Percentiles rank a stretch among this genome's conserved stretches.
Conservation (phyloP, 2,888 invertebrate species). For the Aleiodes testaceus region DNA sequence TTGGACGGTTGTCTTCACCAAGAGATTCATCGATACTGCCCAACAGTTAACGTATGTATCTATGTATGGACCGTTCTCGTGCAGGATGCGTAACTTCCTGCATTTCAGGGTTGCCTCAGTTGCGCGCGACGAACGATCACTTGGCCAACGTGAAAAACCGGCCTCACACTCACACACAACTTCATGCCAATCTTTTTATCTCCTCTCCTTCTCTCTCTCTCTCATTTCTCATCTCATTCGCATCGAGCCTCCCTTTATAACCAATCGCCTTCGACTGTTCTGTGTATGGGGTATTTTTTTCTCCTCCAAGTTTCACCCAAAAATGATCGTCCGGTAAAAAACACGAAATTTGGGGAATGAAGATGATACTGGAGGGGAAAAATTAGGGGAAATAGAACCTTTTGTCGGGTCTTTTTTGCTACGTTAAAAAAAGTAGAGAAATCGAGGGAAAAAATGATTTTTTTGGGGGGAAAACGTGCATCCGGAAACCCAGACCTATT, state of each 20-base stretch:
- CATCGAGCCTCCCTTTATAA: conserved; percentile 45
- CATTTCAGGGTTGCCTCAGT: conserved; percentile 51
- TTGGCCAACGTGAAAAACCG: conserved; percentile 41
- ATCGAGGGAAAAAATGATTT: neutral
- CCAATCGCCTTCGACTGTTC: conserved; percentile 57
- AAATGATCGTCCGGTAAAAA: conserved; percentile 48
- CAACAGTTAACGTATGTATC: conserved; percentile 44
- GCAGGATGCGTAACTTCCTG: conserved; percentile 63
- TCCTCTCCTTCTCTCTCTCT: conserved; percentile 16
- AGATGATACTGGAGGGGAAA: conserved; percentile 24
- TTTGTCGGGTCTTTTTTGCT: conserved; percentile 16
- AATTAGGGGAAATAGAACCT: conserved; percentile 30
- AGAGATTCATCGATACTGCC: conserved; percentile 47
- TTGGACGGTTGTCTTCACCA: conserved; percentile 38
- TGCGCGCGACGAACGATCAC: conserved; percentile 41
- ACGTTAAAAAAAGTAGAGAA: conserved; percentile 33
- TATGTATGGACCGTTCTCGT: conserved; percentile 48
- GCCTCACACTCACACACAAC: conserved; percentile 30
- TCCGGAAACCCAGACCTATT: conserved; percentile 40
- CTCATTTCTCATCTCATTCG: conserved; percentile 44
- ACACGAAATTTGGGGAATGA: conserved; percentile 47
- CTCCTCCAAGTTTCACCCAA: conserved; percentile 40
- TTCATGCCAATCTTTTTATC: neutral
- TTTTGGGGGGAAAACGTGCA: conserved; percentile 35
- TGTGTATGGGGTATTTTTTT: conserved; percentile 44